A percentile compares a stretch with the other conserved stretches of the same genome.
Conservation (phyloP, 2,797 vertebrate species). For the Rhincodon typus region DNA sequence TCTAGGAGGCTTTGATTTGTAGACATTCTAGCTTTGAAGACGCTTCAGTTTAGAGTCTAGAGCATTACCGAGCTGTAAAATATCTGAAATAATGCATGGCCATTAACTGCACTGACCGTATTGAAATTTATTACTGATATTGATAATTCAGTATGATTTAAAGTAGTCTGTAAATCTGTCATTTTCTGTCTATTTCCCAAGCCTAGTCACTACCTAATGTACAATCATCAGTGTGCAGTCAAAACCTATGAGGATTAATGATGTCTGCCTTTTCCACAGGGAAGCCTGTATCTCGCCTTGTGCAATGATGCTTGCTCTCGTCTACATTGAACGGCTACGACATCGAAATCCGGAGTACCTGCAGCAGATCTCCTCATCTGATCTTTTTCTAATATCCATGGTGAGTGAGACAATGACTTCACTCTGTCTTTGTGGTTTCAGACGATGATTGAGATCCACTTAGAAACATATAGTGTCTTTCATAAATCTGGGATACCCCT, state of each 20-base stretch:
- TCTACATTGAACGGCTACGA: slow-evolving; percentile 92
- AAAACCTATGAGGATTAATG: background rate
- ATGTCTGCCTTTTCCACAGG: slow-evolving; percentile 50
- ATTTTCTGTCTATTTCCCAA: background rate
- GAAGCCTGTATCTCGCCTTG: slow-evolving; percentile 96
- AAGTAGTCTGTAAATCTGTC: background rate
- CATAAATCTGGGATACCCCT: background rate
- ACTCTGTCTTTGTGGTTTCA: background rate
- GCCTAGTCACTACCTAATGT: background rate
- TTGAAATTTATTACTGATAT: background rate
- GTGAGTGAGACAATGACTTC: slow-evolving; percentile 55
- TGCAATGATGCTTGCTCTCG: slow-evolving; percentile 95
- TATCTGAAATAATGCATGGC: background rate
- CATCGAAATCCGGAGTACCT: slow-evolving; percentile 95
- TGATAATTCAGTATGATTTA: background rate
- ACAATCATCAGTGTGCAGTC: background rate
- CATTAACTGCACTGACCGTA: background rate
- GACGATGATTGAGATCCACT: no score
- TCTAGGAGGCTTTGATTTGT: no score
- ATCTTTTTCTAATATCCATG: slow-evolving; percentile 98
- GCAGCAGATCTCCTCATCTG: slow-evolving; percentile 93
- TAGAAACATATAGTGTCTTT: background rate
- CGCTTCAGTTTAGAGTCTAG: background rate
- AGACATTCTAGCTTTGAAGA: background rate
- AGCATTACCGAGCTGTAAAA: background rate